Conservation (phyloP, 2,797 vertebrate genomes). For the Dipus sagitta region DNA sequence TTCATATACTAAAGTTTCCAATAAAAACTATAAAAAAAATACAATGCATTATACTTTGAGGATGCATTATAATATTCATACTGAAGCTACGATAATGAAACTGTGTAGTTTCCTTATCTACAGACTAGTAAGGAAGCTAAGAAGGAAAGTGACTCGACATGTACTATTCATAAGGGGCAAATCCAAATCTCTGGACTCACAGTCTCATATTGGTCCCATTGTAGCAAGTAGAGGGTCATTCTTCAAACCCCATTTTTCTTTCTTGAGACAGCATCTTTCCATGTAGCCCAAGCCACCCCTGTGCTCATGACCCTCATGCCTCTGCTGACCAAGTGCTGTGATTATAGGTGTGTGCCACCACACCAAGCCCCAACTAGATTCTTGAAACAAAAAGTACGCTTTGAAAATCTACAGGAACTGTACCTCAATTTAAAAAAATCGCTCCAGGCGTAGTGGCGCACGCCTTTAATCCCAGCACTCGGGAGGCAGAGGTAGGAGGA, state of each 20-base stretch:
- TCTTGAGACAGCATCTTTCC: not conserved
- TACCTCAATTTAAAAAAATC: not conserved
- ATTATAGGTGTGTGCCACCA: not conserved
- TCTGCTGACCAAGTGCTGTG: not conserved
- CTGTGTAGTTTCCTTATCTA: not conserved
- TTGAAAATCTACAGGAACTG: not conserved
- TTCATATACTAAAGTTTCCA: too few species aligned
- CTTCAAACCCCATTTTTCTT: not conserved
- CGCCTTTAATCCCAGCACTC: too few species aligned
- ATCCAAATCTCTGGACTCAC: not conserved
- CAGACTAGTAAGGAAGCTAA: not conserved
- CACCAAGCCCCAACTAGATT: not conserved
- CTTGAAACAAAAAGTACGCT: conserved; percentile 31
- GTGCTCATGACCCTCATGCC: too few species aligned
- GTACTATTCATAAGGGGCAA: not conserved
- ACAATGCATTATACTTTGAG: not conserved
- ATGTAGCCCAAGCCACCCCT: not conserved
- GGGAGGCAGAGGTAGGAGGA: too few species aligned
- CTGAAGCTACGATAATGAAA: conserved; percentile 7
- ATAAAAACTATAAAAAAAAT: too few species aligned
- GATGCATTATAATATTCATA: not conserved
- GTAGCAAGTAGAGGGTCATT: not conserved
- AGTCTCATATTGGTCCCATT: not conserved
- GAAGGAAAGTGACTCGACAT: not conserved
- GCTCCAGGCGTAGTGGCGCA: too few species aligned